phyloP scores from a whole-genome alignment of 1,140 invertebrate species.

The Polypedilum pembai region DNA sequence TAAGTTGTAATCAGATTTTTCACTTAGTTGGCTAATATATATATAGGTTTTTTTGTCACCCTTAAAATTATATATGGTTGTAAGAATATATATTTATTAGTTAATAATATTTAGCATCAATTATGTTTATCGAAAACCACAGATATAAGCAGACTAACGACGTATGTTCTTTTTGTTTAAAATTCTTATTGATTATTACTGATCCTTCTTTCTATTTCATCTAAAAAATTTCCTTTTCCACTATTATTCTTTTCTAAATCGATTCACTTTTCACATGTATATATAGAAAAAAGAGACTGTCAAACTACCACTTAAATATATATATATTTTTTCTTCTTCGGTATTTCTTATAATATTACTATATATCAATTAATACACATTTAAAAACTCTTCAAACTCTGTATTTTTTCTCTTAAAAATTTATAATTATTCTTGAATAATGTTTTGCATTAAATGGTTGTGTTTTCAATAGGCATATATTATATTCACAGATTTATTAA shows the following conservation, averaged over 20 bases:
- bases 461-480: slow-evolving; percentile 26
- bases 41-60: slow-evolving; percentile 5
- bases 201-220: neutral
- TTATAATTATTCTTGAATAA: neutral
- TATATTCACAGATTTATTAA: slow-evolving; percentile 26
- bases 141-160: slow-evolving; percentile 28
- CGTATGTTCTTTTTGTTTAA: slow-evolving; percentile 24
- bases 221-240: neutral
- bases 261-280: slow-evolving; percentile 15
- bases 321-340: slow-evolving; percentile 6
- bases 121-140: slow-evolving; percentile 26
- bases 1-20: neutral
- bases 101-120: slow-evolving; percentile 23
- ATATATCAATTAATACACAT: slow-evolving; percentile 24
- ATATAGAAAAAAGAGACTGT: slow-evolving; percentile 16
- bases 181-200: slow-evolving; percentile 20
- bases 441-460: slow-evolving; percentile 26
- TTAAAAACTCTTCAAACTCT: slow-evolving; percentile 24
- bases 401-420: neutral
- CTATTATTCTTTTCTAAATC: neutral
- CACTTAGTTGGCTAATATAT: slow-evolving; percentile 21
- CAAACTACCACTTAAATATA: slow-evolving; percentile 25
- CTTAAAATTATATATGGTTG: slow-evolving; percentile 1
- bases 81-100: slow-evolving; percentile 23
- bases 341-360: neutral